A percentile compares a stretch with the other conserved stretches of the same genome.
Conservation (phyloP, 2,888 invertebrate species). For the Ophion obscuratus region DNA sequence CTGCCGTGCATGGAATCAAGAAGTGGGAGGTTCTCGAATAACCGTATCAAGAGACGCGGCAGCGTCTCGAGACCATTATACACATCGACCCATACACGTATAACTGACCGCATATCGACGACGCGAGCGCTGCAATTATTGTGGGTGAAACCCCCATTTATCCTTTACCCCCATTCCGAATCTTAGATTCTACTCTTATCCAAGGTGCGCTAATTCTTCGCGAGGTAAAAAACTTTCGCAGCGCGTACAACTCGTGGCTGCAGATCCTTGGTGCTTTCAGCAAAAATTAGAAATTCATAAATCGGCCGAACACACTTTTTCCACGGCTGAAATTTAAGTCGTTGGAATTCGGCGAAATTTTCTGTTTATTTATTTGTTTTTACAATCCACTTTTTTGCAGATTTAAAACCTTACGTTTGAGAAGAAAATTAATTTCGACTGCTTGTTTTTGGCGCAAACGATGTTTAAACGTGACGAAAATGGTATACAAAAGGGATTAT, state of each 20-base stretch:
- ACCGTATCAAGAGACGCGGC: constrained; percentile 55
- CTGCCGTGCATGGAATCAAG: constrained; percentile 11
- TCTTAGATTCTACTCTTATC: neutral
- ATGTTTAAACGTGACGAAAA: too few species aligned
- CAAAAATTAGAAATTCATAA: too few species aligned
- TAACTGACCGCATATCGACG: neutral
- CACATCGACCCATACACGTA: neutral
- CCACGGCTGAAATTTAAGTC: too few species aligned
- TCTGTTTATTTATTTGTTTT: too few species aligned
- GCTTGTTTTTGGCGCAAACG: too few species aligned
- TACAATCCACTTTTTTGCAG: too few species aligned
- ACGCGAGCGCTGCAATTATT: neutral
- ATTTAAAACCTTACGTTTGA: too few species aligned
- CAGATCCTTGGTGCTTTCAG: too few species aligned
- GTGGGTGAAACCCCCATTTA: neutral
- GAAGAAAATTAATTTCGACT: too few species aligned
- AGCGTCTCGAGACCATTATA: neutral
- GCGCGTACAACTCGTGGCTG: neutral
- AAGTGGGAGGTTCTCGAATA: constrained; percentile 8
- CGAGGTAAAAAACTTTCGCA: neutral
- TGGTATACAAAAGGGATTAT: too few species aligned
- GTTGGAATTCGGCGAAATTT: too few species aligned
- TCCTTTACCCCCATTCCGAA: neutral
- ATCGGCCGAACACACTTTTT: too few species aligned
- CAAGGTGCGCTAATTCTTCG: neutral